These are phyloP conservation scores for Tiaroga cobitis DNA, from an alignment of 2,797 vertebrate genomes.

Conservation along the genomic window DNA sequence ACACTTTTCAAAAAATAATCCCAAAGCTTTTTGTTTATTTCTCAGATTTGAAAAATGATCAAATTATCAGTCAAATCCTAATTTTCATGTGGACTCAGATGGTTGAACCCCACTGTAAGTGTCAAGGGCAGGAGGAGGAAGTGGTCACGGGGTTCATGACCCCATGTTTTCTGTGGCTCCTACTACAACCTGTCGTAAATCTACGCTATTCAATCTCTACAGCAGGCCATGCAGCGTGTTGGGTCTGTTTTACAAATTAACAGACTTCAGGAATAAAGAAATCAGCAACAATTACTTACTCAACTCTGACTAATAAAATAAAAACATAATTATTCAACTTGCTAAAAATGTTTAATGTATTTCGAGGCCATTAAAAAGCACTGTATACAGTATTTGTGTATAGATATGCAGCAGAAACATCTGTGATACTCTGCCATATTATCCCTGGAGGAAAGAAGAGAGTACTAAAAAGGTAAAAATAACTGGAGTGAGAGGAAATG, in stretches of 20 bases:
- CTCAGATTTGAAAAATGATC: neutral
- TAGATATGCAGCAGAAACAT: neutral
- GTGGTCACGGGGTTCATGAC: slow-evolving; percentile 7
- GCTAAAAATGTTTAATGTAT: neutral
- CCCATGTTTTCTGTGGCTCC: slow-evolving; percentile 2
- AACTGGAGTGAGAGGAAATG: slow-evolving; percentile 17
- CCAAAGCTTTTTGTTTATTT: neutral
- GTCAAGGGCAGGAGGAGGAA: neutral
- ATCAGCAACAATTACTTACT: neutral
- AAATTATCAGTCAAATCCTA: neutral
- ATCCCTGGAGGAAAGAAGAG: slow-evolving; percentile 13
- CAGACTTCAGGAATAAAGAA: neutral
- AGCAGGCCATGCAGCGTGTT: no score
- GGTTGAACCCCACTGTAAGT: neutral
- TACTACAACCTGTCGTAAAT: slow-evolving; percentile 43
- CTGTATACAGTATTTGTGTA: neutral
- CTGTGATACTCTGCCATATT: slow-evolving; percentile 17
- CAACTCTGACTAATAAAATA: slow-evolving; percentile 4
- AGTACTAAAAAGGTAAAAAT: slow-evolving; percentile 25
- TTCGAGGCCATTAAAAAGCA: neutral
- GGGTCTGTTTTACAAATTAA: slow-evolving; percentile 9
- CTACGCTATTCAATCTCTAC: neutral
- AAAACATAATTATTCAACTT: neutral
- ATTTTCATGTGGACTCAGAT: neutral
- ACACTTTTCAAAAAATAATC: neutral